Conservation (phyloP, 2,113 vertebrate genomes). For the Brachionichthys hirsutus region DNA sequence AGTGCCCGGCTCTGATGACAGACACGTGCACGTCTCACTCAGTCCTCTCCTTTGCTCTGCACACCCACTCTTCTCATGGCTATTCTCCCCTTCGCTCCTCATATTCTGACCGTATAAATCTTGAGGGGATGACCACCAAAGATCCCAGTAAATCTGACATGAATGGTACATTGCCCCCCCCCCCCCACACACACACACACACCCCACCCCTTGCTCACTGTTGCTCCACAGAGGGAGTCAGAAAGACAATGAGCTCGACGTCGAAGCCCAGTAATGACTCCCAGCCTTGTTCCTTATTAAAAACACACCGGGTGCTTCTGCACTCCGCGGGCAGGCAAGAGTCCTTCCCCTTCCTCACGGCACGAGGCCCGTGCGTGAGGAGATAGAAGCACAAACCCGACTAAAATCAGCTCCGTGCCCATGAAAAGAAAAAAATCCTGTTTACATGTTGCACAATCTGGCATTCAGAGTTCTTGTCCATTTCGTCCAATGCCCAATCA, state of each 20-base stretch:
- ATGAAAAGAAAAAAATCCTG: constrained; percentile 30
- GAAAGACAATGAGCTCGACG: constrained; percentile 79
- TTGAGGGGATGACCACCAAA: constrained; percentile 48
- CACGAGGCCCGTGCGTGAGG: constrained; percentile 35
- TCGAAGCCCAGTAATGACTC: constrained; percentile 74
- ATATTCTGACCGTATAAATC: constrained; percentile 51
- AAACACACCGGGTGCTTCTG: constrained; percentile 84
- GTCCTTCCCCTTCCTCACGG: constrained; percentile 52
- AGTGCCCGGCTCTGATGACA: constrained; percentile 43
- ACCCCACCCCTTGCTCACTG: background rate
- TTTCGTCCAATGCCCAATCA: constrained; percentile 41
- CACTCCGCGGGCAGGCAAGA: constrained; percentile 73
- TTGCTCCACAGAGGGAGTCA: constrained; percentile 55
- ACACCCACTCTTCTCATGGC: constrained; percentile 27
- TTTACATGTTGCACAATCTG: constrained; percentile 15
- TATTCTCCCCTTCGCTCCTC: constrained; percentile 19
- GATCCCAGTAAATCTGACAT: constrained; percentile 60
- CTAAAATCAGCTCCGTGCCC: constrained; percentile 26
- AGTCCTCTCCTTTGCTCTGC: constrained; percentile 20
- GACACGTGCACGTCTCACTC: constrained; percentile 39
- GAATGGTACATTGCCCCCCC: constrained; percentile 49
- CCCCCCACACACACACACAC: too few species aligned
- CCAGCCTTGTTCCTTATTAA: constrained; percentile 81
- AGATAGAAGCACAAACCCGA: constrained; percentile 35
- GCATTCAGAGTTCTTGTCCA: constrained; percentile 36